These are phyloP conservation scores for Schlechtendalia chinensis DNA, from an alignment of 1,140 invertebrate species.

Conservation along the genomic window DNA sequence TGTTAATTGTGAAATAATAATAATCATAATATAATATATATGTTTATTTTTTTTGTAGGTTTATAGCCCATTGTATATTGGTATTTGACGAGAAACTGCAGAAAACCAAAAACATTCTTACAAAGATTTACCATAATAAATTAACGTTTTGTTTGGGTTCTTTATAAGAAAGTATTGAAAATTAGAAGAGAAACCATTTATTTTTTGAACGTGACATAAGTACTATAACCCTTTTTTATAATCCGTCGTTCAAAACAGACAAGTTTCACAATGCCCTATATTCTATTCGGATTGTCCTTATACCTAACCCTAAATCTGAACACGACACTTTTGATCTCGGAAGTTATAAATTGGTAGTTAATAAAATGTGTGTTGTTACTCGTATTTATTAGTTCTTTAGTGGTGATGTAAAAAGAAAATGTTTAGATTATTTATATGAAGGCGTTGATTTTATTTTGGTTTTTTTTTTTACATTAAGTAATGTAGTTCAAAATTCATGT, in stretches of 20 bases:
- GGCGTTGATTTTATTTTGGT: too few relatives aligned
- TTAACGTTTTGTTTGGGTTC: constrained; percentile 14
- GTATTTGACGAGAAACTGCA: background rate
- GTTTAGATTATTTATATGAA: background rate
- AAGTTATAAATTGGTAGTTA: constrained; percentile 1
- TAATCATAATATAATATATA: background rate
- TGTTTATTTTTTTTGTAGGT: background rate
- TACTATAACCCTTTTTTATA: constrained; percentile 5
- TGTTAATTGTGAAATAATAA: background rate
- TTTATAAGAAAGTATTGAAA: constrained; percentile 6
- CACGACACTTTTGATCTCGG: constrained; percentile 10
- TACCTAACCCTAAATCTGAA: background rate
- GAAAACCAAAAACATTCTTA: constrained; percentile 4
- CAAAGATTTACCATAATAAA: background rate
- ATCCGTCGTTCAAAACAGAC: background rate
- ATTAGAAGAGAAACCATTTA: background rate
- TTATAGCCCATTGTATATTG: background rate
- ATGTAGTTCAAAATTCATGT: too few relatives aligned
- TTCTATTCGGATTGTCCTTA: background rate
- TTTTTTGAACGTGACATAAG: constrained; percentile 24
- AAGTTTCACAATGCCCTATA: background rate
- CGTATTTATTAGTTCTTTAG: background rate
- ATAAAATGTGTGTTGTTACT: background rate
- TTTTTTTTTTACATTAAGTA: too few relatives aligned
- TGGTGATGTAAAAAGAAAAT: background rate